Base-by-base conservation (phyloP, 1,140 invertebrate species). In the Dendroctonus ponderosae region DNA sequence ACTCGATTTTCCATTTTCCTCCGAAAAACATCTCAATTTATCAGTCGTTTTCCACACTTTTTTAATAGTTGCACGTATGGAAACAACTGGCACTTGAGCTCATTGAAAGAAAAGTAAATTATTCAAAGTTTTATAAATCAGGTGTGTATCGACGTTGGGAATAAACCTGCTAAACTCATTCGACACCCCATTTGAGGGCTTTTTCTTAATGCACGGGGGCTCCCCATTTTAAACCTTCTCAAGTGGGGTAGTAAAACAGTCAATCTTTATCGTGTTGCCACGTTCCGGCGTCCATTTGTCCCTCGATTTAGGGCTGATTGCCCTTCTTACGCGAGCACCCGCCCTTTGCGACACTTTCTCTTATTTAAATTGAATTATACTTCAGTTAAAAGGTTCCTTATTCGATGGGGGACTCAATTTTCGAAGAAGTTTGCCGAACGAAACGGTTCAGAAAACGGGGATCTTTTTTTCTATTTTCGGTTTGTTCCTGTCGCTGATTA, bases 311-410 rank as follows among this genome's bases (percentile, higher is more conserved):
- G 60, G 70, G 66, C 72, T 53, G 71, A 72, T 75, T 75, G 71
- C 70, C 76, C 71, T 71, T 73, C 70, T 67, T 64, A 50, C 61
- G 58, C 50, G 42, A 57, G 62, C 54, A 38, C 68, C 70, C 68
- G 49, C 73, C 70, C 67, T 62, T 50, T 72, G 62, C 70, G 71
- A 75, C 59, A 75, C 73, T 77, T 77, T 76, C 74, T 76, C 69
- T 77, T 76, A 77, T 77, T 77, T 75, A 76, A 77, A 77, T 77
- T 72, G 76, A 75, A 77, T 77, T 77, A 77, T 76, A 75, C 75
- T 76, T 68, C 54, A 77, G 68, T 73, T 72, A 70, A 74, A 73
- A 70, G 71, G 71, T 72, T 66, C 59, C 72, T 57, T 64, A 41
- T 65, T 65, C 26, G 26, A 26, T 26, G 26, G 59, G 46, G 14